phyloP scores from a whole-genome alignment of 2,888 invertebrate species.

The Elaeidobius kamerunicus region DNA sequence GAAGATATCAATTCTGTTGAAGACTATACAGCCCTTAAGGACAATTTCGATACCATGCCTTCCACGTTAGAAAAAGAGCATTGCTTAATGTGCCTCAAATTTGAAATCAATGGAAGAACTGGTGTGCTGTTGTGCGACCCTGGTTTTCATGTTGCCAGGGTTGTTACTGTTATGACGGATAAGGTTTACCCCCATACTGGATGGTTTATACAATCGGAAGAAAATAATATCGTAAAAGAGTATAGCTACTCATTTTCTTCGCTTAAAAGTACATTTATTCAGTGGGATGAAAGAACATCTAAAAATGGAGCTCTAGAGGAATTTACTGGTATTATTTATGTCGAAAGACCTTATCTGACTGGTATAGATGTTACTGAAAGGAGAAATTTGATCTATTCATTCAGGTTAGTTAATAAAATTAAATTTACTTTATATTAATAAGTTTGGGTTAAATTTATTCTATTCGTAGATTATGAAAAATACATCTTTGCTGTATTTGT shows the following conservation, averaged over 20 bases:
- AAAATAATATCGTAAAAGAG: slow-evolving; percentile 72
- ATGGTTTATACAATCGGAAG: slow-evolving; percentile 82
- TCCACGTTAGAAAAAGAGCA: slow-evolving; percentile 81
- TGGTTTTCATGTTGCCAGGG: slow-evolving; percentile 85
- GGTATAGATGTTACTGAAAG: slow-evolving; percentile 85
- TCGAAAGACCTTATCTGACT: slow-evolving; percentile 73
- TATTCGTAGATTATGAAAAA: no score
- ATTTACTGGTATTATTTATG: slow-evolving; percentile 71
- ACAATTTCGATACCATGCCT: slow-evolving; percentile 56
- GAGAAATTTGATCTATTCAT: slow-evolving; percentile 66
- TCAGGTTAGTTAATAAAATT: slow-evolving; percentile 27
- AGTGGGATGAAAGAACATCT: slow-evolving; percentile 82
- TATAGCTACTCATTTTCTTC: slow-evolving; percentile 76
- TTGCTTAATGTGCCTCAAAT: slow-evolving; percentile 74
- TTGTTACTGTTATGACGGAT: slow-evolving; percentile 85
- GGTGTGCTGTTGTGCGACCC: slow-evolving; percentile 85
- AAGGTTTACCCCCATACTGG: slow-evolving; percentile 82
- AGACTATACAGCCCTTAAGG: slow-evolving; percentile 59
- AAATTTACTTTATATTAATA: no score
- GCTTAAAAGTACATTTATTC: slow-evolving; percentile 70
- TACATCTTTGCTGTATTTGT: no score
- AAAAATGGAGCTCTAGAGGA: slow-evolving; percentile 56
- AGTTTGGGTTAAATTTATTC: no score
- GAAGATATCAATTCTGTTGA: slow-evolving; percentile 68
- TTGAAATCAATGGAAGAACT: slow-evolving; percentile 67